These are phyloP conservation scores for Aplidium turbinatum DNA, from an alignment of 23 tunicate genomes.

Conservation along the genomic window DNA sequence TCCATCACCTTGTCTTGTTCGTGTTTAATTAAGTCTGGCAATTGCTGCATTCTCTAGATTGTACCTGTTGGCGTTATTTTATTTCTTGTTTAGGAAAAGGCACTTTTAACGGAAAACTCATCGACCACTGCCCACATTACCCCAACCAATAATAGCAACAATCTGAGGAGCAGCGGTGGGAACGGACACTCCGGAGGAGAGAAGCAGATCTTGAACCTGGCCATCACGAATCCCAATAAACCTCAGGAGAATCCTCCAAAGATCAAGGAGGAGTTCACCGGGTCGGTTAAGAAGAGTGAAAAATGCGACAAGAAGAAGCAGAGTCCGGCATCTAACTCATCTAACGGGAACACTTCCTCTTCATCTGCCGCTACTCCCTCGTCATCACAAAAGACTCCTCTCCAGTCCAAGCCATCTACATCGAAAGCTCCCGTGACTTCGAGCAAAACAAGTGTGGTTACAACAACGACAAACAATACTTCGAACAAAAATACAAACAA, in stretches of 20 bases:
- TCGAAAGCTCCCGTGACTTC: not conserved
- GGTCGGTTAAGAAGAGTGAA: conserved; percentile 9
- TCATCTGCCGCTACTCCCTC: conserved; percentile 13
- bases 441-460: not conserved
- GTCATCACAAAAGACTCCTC: conserved; percentile 1
- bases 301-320: conserved; percentile 10
- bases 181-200: not conserved
- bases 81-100: too few species aligned
- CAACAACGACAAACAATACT: conserved; percentile 20
- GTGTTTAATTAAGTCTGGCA: too few species aligned
- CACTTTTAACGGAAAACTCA: not conserved
- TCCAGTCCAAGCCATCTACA: not conserved
- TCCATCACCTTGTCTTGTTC: too few species aligned
- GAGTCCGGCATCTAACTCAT: conserved; percentile 34
- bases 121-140: not conserved
- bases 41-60: too few species aligned
- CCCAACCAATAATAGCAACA: not conserved
- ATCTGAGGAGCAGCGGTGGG: not conserved
- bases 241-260: too few species aligned
- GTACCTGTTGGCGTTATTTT: too few species aligned
- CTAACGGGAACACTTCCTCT: conserved; percentile 22
- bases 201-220: not conserved
- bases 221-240: not conserved
- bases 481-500: conserved; percentile 33
- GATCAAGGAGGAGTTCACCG: not conserved